phyloP scores from a whole-genome alignment of 2,113 vertebrate genomes.

The Corythaeola cristata region DNA sequence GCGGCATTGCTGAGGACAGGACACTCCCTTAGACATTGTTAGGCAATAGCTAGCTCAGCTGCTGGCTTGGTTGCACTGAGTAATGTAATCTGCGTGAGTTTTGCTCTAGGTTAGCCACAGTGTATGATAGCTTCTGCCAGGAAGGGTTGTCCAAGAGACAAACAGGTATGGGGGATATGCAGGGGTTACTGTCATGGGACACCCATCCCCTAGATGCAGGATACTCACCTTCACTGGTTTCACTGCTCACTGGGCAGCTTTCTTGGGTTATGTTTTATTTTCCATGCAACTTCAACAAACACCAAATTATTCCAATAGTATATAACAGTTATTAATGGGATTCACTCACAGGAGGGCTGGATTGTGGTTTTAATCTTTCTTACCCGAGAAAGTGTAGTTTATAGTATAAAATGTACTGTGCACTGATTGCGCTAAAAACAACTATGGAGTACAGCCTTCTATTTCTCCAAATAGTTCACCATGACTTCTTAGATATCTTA shows the following conservation, averaged over 20 bases:
- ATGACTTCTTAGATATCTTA: background rate
- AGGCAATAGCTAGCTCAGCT: background rate
- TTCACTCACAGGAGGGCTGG: background rate
- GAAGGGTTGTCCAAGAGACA: background rate
- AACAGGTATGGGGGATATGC: background rate
- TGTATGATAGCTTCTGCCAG: background rate
- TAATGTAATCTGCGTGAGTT: background rate
- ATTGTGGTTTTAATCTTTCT: background rate
- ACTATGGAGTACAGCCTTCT: background rate
- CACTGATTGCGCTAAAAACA: background rate
- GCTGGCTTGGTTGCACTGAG: background rate
- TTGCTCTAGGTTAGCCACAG: background rate
- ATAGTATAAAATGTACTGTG: background rate
- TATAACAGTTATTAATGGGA: background rate
- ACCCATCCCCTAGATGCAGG: background rate
- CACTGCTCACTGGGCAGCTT: background rate
- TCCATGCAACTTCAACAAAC: background rate
- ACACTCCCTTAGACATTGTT: background rate
- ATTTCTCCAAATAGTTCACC: background rate
- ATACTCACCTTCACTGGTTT: background rate
- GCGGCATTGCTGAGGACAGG: background rate
- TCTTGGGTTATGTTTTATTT: background rate
- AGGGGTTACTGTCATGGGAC: background rate
- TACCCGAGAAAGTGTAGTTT: background rate
- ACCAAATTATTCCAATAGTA: background rate